Conservation (phyloP, 1,140 invertebrate species). For the Drosophila miranda region DNA sequence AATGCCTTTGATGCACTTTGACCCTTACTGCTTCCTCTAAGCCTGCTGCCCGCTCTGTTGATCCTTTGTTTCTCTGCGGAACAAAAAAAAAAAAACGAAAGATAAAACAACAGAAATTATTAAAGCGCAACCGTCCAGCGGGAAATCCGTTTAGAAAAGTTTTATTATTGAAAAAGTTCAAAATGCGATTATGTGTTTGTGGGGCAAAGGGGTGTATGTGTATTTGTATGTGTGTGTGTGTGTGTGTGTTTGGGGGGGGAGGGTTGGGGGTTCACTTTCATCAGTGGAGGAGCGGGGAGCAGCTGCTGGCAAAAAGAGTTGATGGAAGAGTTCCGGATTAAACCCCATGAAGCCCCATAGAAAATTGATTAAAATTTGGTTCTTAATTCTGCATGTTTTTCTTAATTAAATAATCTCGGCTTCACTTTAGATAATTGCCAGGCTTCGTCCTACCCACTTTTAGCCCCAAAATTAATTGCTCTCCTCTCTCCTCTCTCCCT, state of each 20-base stretch:
- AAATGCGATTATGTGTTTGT: conserved; percentile 77
- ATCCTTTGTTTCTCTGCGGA: conserved; percentile 58
- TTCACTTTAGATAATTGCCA: conserved; percentile 42
- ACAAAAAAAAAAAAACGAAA: conserved; percentile 32
- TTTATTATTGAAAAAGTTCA: conserved; percentile 80
- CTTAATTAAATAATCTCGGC: no score
- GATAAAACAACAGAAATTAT: conserved; percentile 64
- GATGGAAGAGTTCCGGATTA: conserved; percentile 25
- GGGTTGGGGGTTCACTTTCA: background rate
- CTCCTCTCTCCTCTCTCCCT: no score
- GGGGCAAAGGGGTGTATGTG: conserved; percentile 1
- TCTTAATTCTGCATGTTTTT: no score
- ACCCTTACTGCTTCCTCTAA: background rate
- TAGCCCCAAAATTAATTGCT: no score
- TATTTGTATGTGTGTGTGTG: background rate
- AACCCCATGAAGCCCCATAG: background rate
- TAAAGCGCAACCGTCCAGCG: conserved; percentile 75
- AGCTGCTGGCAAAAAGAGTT: conserved; percentile 29
- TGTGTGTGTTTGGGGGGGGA: background rate
- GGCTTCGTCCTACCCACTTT: conserved; percentile 16
- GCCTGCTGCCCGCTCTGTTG: background rate
- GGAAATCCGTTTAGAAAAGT: conserved; percentile 80
- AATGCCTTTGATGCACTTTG: conserved; percentile 72
- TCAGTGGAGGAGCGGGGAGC: background rate
- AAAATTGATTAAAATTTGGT: no score